Evolutionary conservation across 2,113 vertebrate genomes (phyloP), one percentile per base, ranked within the genome.

Genomic region (Trogon surrucura): DNA sequence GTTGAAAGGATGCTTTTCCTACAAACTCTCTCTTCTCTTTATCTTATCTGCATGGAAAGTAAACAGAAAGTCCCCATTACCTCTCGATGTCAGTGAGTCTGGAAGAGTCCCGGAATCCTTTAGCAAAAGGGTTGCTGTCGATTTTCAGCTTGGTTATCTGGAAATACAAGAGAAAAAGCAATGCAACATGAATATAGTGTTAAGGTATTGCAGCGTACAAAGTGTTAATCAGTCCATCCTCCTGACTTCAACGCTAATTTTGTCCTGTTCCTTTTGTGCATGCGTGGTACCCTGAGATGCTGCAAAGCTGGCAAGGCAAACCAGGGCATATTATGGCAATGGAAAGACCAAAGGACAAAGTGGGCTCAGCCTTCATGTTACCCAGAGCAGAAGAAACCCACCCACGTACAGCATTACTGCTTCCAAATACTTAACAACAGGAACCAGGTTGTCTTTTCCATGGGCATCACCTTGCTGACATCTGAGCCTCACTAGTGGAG

Each of bases 71-170:
- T 97, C 96, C 97, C 98, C 98, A 97, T 99, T 99, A 99, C 99
- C 99, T 99, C 98, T 99, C 99, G 54, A 99, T 99, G 98, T 99
- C 99, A 29, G 99, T 99, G 95, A 99, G 99, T 94, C 99, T 98
- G 69, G 99, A 99, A 64, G 99, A 99, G 97, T 99, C 99, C 96
- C 99, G 98, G 98, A 99, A 99, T 93, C 99, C 99, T 99, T 99
- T 99, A 95, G 99, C 99, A 72, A 99, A 99, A 16, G 99, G 99
- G 98, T 99, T 99, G 97, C 99, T 99, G 98, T 99, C 99, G 91
- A 99, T 99, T 98, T 99, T 99, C 98, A 99, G 97, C 96, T 99
- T 99, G 96, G 99, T 99, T 97, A 99, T 99, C 99, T 99, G 98
- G 62, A 91, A 96, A 97, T 92, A 95, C 77, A 97, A 96, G 88